phyloP scores from a whole-genome alignment of 2,797 vertebrate species.

The Carcharodon carcharias region DNA sequence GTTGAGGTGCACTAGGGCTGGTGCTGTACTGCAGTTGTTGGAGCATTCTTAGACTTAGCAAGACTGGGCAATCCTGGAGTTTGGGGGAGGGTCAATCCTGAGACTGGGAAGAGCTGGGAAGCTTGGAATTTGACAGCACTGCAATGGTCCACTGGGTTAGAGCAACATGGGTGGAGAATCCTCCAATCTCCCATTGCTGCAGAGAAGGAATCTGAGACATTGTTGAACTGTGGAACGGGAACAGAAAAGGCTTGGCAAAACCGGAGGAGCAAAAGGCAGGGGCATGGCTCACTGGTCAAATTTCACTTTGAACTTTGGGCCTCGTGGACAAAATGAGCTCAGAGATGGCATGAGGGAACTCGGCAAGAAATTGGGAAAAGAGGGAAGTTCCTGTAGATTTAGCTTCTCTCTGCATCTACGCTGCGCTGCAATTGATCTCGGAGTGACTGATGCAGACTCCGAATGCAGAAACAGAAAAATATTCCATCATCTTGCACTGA shows the following conservation, averaged over 20 bases:
- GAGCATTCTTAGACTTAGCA: background rate
- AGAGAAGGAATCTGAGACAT: background rate
- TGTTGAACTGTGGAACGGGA: background rate
- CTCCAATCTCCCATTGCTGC: no score
- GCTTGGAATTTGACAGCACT: background rate
- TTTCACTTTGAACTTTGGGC: background rate
- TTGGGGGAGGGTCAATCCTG: background rate
- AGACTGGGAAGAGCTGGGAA: background rate
- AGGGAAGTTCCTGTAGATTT: background rate
- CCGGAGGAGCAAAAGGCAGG: background rate
- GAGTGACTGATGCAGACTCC: background rate
- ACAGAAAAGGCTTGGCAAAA: background rate
- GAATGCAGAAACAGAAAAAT: background rate
- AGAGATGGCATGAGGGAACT: background rate
- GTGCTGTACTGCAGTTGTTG: background rate
- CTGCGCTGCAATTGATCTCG: background rate
- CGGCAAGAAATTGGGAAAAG: background rate
- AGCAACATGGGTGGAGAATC: background rate
- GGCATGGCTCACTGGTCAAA: background rate
- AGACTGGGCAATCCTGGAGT: background rate
- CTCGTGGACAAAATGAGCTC: background rate
- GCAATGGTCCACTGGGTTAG: background rate
- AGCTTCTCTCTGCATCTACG: background rate
- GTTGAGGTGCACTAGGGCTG: no score
- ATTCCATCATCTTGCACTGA: background rate